phyloP scores from a whole-genome alignment of 2,888 invertebrate species.

The Drosophila tripunctata region DNA sequence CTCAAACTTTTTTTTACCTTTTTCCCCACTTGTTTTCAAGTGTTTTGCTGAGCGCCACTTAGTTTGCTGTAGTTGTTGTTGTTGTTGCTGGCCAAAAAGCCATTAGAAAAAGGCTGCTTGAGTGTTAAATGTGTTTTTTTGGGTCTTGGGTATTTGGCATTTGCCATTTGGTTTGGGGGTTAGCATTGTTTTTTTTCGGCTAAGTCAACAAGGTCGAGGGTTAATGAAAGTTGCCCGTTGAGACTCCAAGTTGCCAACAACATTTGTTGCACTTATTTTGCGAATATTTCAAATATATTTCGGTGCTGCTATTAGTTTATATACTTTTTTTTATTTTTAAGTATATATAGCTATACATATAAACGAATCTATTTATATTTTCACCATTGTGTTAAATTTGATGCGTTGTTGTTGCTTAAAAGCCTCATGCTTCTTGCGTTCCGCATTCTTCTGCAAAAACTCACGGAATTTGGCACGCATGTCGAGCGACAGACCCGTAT shows the following conservation, averaged over 20 bases:
- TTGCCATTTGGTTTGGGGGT: slow-evolving; percentile 34
- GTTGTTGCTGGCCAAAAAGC: slow-evolving; percentile 45
- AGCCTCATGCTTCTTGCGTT: slow-evolving; percentile 56
- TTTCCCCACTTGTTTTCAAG: slow-evolving; percentile 71
- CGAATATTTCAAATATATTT: too few species aligned
- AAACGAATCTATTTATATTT: slow-evolving; percentile 33
- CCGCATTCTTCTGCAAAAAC: slow-evolving; percentile 60
- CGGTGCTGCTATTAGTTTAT: not conserved
- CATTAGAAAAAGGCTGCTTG: slow-evolving; percentile 69
- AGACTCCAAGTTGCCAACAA: not conserved
- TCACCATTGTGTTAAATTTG: slow-evolving; percentile 61
- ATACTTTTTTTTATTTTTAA: too few species aligned
- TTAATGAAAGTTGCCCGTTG: slow-evolving; percentile 64
- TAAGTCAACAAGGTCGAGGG: slow-evolving; percentile 75
- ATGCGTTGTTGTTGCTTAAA: slow-evolving; percentile 54
- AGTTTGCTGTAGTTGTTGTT: slow-evolving; percentile 42
- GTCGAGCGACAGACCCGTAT: slow-evolving; percentile 77
- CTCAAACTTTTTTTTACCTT: slow-evolving; percentile 73
- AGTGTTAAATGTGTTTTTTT: slow-evolving; percentile 44
- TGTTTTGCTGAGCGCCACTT: slow-evolving; percentile 68
- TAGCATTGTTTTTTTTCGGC: slow-evolving; percentile 67
- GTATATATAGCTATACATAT: too few species aligned
- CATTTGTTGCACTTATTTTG: not conserved
- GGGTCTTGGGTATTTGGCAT: slow-evolving; percentile 30
- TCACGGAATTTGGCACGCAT: slow-evolving; percentile 75